phyloP scores from a whole-genome alignment of 2,797 vertebrate species.

The Spondyliosoma cantharus region DNA sequence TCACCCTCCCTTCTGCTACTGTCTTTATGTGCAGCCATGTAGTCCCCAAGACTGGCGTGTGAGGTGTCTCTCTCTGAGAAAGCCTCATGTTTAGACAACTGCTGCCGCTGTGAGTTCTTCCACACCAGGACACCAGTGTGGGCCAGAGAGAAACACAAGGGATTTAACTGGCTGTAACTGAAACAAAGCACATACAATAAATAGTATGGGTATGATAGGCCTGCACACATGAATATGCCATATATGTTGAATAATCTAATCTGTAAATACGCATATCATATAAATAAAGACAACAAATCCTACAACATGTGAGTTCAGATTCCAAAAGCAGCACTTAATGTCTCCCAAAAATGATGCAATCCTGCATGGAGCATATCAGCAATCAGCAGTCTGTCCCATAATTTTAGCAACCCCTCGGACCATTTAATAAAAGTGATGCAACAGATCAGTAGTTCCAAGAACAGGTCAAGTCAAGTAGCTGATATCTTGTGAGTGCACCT shows the following conservation, averaged over 20 bases:
- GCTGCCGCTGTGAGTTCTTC: constrained; percentile 54
- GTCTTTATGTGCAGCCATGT: constrained; percentile 13
- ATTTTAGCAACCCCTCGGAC: not conserved
- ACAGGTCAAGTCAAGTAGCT: constrained; percentile 1
- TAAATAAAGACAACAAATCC: not conserved
- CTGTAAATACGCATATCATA: not conserved
- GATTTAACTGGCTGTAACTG: constrained; percentile 89
- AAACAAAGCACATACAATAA: constrained; percentile 33
- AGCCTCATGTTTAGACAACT: constrained; percentile 35
- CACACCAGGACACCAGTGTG: constrained; percentile 86
- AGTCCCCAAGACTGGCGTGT: not conserved
- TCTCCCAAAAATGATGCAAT: not conserved
- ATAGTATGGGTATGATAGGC: not conserved
- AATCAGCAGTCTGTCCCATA: not conserved
- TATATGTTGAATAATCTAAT: not conserved
- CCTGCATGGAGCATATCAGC: not conserved
- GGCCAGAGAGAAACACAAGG: constrained; percentile 88
- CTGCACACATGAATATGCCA: not conserved
- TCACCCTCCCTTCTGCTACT: constrained; percentile 46
- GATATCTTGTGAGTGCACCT: constrained; percentile 80
- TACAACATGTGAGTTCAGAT: constrained; percentile 6
- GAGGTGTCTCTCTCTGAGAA: constrained; percentile 29
- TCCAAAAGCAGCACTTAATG: constrained; percentile 5
- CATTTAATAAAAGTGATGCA: not conserved
- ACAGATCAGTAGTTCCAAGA: not conserved